Evolutionary conservation across 1,140 invertebrate genomes (phyloP).

Genomic region (Sarcophaga peregrina): DNA sequence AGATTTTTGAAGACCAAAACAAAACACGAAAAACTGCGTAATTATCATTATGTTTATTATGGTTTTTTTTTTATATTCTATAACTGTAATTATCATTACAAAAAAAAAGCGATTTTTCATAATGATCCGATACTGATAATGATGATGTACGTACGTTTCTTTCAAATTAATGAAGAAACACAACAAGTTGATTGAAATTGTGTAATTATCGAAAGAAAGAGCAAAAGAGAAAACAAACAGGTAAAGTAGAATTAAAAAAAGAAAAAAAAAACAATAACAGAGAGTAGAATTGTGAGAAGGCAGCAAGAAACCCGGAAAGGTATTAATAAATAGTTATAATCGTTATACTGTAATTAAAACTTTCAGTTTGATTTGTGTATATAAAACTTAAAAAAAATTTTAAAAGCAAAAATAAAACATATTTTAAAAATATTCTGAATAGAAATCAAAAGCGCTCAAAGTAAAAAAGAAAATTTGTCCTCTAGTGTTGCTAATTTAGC

Average conservation of each 20-base stretch:
- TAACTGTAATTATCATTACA: slow-evolving; percentile 8
- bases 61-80: slow-evolving; percentile 13
- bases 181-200: slow-evolving; percentile 35
- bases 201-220: slow-evolving; percentile 25
- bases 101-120: slow-evolving; percentile 30
- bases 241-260: background rate
- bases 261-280: background rate
- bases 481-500: no score
- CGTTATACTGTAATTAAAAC: background rate
- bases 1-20: slow-evolving; percentile 17
- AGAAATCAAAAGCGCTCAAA: background rate
- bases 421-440: background rate
- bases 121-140: slow-evolving; percentile 36
- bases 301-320: no score
- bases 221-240: background rate
- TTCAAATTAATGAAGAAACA: slow-evolving; percentile 38
- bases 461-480: background rate
- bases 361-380: background rate
- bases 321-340: no score
- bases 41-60: slow-evolving; percentile 30
- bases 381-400: background rate
- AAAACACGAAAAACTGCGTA: slow-evolving; percentile 29
- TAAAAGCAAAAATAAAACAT: background rate
- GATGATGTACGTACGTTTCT: slow-evolving; percentile 37
- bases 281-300: background rate